Conservation (phyloP, 2,797 vertebrate species). For the Botia almorhae region DNA sequence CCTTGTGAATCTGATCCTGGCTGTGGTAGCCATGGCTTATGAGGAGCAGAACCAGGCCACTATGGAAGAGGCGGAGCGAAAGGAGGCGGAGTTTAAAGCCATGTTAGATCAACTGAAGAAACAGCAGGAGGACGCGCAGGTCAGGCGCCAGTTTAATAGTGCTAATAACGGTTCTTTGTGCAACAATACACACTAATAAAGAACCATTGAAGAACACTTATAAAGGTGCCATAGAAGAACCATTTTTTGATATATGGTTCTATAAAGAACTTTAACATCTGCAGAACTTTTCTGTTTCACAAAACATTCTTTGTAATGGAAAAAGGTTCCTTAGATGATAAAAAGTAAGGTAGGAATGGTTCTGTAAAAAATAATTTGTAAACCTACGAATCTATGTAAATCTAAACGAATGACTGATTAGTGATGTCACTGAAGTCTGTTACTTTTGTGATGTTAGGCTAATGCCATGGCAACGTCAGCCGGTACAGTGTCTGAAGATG, state of each 20-base stretch:
- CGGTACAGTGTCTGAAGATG: constrained; percentile 95
- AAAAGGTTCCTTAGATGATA: too few relatives aligned
- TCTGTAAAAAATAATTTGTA: too few relatives aligned
- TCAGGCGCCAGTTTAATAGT: constrained; percentile 48
- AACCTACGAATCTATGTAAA: too few relatives aligned
- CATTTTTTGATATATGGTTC: too few relatives aligned
- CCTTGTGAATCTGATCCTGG: constrained; percentile 95
- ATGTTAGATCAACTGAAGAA: constrained; percentile 96
- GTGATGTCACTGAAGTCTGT: neutral
- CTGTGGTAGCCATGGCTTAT: constrained; percentile 99
- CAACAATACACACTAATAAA: neutral
- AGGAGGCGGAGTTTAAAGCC: constrained; percentile 95
- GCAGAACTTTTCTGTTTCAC: too few relatives aligned
- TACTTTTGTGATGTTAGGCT: constrained; percentile 71
- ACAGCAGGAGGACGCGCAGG: constrained; percentile 95
- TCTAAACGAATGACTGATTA: neutral
- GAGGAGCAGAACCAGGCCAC: constrained; percentile 99
- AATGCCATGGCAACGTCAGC: constrained; percentile 95
- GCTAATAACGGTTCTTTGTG: neutral
- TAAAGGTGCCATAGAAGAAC: too few relatives aligned
- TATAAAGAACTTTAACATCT: too few relatives aligned
- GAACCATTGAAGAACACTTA: neutral
- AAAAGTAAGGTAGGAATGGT: too few relatives aligned
- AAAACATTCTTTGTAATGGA: too few relatives aligned
- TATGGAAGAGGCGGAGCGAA: constrained; percentile 91